Evolutionary conservation across 2,113 vertebrate species (phyloP), one percentile per base, ranked within the genome.

Genomic region (Prunella himalayana): DNA sequence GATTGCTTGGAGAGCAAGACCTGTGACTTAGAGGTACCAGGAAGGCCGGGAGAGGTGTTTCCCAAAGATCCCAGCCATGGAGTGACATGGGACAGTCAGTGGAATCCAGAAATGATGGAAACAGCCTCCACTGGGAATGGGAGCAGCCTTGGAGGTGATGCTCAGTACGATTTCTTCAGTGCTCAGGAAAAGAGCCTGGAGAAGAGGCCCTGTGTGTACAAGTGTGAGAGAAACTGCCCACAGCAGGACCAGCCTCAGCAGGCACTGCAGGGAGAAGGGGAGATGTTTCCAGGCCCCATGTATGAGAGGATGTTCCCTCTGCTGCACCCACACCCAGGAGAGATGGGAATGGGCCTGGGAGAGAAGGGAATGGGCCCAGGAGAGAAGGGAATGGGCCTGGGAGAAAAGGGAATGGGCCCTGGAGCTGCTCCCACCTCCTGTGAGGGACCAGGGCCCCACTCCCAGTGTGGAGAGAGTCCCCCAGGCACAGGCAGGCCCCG

Each of bases 91-190:
- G 90, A 95, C 23, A 30, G 25, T 6, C 90, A 54, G 21, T 92
- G 94, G 92, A 39, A 42, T 14, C 70, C 96, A 31, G 92, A 73
- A 83, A 30, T 33, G 14, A 72, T 93, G 85, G 90, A 69, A 77
- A 31, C 75, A 15, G 24, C 10, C 79, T 2, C 45, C 16, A 1
- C 5, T 0, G 19, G 82, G 20, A 86, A 11, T 0, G 2, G 88
- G 37, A 86, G 1, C 0, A 0, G 79, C 31, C 61, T 54, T 0
- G 51, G 81, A 45, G 39, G 33, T 13, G 64, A 61, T 5, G 39
- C 54, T 39, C 84, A 45, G 18, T 86, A 78, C 2, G 63, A 89
- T 60, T 64, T 94, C 63, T 98, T 33, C 9, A 98, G 86, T 11
- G 1, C 63, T 54, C 90, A 80, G 71, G 95, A 94, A 1, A 90